These are phyloP conservation scores for Galerucella nymphaeae DNA, from an alignment of 2,888 invertebrate genomes.

Conservation along the genomic window DNA sequence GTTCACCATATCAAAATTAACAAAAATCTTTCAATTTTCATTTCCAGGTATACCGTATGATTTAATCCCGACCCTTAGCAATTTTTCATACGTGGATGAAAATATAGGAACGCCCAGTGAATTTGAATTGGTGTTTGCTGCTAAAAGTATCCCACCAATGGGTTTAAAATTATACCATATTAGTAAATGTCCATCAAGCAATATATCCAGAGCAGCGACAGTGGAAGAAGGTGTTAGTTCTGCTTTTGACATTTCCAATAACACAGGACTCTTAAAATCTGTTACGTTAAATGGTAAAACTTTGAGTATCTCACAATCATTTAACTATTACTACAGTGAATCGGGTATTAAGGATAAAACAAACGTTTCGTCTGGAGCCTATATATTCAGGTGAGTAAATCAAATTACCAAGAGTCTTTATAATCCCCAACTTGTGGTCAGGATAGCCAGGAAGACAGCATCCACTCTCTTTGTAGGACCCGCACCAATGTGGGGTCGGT, in stretches of 20 bases:
- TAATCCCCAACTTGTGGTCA: too few relatives aligned
- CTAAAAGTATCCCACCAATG: slow-evolving; percentile 72
- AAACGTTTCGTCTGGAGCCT: slow-evolving; percentile 88
- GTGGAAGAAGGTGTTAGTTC: background rate
- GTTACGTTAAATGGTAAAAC: slow-evolving; percentile 61
- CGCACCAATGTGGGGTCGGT: too few relatives aligned
- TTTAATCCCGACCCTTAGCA: slow-evolving; percentile 42
- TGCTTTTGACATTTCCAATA: slow-evolving; percentile 67
- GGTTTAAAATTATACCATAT: slow-evolving; percentile 75
- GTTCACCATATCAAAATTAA: background rate
- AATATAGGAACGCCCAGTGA: slow-evolving; percentile 37
- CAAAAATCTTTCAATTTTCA: too few relatives aligned
- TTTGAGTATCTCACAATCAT: too few relatives aligned
- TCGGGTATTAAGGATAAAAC: slow-evolving; percentile 47
- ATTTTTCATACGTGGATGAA: slow-evolving; percentile 40
- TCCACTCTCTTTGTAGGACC: too few relatives aligned
- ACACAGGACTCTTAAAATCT: slow-evolving; percentile 68
- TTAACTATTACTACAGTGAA: too few relatives aligned
- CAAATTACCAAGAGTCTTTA: too few relatives aligned
- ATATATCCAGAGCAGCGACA: too few relatives aligned
- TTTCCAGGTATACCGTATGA: slow-evolving; percentile 46
- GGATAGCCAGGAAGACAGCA: too few relatives aligned
- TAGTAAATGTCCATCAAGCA: slow-evolving; percentile 26
- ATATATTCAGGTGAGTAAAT: slow-evolving; percentile 59
- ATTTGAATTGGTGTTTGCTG: slow-evolving; percentile 78